phyloP scores from a whole-genome alignment of 2,113 vertebrate genomes.

The Leptobrachium ailaonicum region DNA sequence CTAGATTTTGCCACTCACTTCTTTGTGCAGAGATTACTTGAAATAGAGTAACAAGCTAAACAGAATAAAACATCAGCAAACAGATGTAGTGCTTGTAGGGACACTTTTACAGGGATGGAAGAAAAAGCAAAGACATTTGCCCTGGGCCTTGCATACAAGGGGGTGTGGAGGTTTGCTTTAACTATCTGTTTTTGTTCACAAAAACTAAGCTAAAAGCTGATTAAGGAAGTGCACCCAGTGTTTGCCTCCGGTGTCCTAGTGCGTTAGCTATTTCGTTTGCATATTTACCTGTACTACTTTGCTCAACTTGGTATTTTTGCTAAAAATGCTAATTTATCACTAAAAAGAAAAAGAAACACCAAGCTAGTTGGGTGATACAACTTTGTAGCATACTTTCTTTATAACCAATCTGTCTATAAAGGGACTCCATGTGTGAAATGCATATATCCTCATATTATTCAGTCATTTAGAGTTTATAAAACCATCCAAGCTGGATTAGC shows the following conservation, averaged over 20 bases:
- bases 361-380: too few relatives aligned
- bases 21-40: constrained; percentile 14
- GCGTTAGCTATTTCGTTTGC: not conserved
- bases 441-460: too few relatives aligned
- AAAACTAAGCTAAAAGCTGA: constrained; percentile 30
- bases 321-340: too few relatives aligned
- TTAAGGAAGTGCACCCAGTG: not conserved
- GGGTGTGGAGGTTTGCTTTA: not conserved
- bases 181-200: constrained; percentile 18
- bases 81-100: constrained; percentile 8
- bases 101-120: constrained; percentile 39
- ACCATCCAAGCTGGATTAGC: too few relatives aligned
- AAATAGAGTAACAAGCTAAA: constrained; percentile 24
- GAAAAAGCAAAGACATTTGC: constrained; percentile 30
- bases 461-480: too few relatives aligned
- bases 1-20: constrained; percentile 4
- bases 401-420: too few relatives aligned
- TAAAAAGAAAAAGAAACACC: too few relatives aligned
- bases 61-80: not conserved
- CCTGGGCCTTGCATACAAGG: constrained; percentile 21
- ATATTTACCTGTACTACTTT: not conserved
- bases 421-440: too few relatives aligned
- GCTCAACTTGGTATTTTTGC: too few relatives aligned
- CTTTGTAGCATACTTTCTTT: too few relatives aligned
- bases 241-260: not conserved